phyloP scores from a whole-genome alignment of 2,797 vertebrate species.

The Harpagifer antarcticus region DNA sequence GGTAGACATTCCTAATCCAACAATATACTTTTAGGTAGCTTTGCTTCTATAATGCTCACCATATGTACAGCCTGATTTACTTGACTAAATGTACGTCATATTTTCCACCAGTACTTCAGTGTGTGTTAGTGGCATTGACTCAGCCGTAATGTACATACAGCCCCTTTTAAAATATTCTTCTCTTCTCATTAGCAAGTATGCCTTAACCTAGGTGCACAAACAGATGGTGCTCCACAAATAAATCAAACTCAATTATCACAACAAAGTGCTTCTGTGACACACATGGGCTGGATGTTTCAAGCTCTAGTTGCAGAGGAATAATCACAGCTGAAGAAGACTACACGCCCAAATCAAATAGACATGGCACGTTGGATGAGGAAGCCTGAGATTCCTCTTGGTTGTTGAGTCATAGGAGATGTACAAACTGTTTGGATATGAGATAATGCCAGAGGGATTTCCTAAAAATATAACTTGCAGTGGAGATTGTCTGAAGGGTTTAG shows the following conservation, averaged over 20 bases:
- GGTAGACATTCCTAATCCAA: too few relatives aligned
- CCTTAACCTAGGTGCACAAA: conserved; percentile 49
- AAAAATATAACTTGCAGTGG: conserved; percentile 57
- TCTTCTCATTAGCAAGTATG: conserved; percentile 60
- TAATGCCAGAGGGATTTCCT: conserved; percentile 50
- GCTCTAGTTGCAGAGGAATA: conserved; percentile 23
- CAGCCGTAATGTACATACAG: conserved; percentile 14
- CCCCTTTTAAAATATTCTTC: conserved; percentile 14
- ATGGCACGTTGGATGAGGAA: conserved; percentile 28
- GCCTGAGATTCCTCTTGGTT: conserved; percentile 25
- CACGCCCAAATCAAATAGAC: conserved; percentile 44
- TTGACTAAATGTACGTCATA: too few relatives aligned
- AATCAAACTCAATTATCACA: conserved; percentile 69
- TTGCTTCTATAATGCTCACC: too few relatives aligned
- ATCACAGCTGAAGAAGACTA: conserved; percentile 29
- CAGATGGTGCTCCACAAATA: conserved; percentile 57
- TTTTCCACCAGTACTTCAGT: too few relatives aligned
- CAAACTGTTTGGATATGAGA: conserved; percentile 40
- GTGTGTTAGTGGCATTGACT: conserved; percentile 6
- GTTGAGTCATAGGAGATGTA: conserved; percentile 51
- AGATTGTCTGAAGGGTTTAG: conserved; percentile 36
- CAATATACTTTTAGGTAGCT: too few relatives aligned
- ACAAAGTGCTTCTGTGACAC: conserved; percentile 59
- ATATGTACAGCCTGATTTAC: too few relatives aligned
- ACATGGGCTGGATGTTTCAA: conserved; percentile 42